Evolutionary conservation across 35 echinoderm and acorn worm genomes (phyloP).

Genomic region (Hemicentrotus pulcherrimus): DNA sequence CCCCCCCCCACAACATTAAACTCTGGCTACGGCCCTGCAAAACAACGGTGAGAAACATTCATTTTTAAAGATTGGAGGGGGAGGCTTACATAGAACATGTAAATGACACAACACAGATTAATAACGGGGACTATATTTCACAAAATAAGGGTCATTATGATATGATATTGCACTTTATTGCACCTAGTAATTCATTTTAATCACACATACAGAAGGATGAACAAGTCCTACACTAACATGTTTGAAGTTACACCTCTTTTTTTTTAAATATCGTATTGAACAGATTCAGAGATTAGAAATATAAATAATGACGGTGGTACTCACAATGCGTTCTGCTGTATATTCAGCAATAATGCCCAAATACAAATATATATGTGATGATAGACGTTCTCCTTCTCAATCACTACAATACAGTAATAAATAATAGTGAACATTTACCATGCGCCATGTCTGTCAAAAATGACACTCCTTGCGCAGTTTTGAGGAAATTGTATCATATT

Average conservation of each 20-base stretch:
- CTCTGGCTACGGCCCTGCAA: too few species aligned
- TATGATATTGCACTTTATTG: conserved; percentile 19
- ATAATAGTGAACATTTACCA: too few species aligned
- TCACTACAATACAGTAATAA: too few species aligned
- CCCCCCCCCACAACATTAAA: too few species aligned
- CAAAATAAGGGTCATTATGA: background rate
- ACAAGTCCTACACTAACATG: background rate
- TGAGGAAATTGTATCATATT: too few species aligned
- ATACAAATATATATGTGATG: background rate
- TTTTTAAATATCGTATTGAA: background rate
- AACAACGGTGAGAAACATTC: too few species aligned
- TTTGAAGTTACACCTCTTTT: background rate
- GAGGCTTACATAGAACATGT: background rate
- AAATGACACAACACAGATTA: background rate
- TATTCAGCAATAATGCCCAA: background rate
- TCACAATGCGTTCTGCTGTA: background rate
- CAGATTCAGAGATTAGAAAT: background rate
- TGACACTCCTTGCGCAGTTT: too few species aligned
- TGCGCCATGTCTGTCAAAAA: too few species aligned
- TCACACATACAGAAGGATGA: background rate
- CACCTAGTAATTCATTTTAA: background rate
- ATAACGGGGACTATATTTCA: background rate
- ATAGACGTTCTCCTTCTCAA: background rate
- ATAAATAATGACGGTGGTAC: background rate
- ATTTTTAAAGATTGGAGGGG: too few species aligned